These are phyloP conservation scores for Tachina lurida DNA, from an alignment of 2,888 invertebrate genomes.

Conservation along the genomic window DNA sequence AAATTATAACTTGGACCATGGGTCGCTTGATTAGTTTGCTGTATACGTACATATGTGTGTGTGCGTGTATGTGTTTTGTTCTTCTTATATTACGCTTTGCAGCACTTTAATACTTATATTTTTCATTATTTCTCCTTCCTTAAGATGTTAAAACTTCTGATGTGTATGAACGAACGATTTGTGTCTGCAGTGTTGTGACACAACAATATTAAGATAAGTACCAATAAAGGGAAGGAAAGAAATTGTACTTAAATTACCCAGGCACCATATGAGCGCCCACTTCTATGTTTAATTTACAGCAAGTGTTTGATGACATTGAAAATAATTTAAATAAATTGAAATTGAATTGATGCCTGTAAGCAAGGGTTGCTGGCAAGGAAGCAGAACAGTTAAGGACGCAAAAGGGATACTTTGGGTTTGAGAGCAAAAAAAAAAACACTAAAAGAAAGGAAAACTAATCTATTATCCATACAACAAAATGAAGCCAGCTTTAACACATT, in stretches of 20 bases:
- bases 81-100: conserved; percentile 1
- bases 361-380: neutral
- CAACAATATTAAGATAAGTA: conserved; percentile 46
- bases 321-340: conserved; percentile 65
- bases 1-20: conserved; percentile 51
- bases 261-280: neutral
- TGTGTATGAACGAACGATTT: conserved; percentile 54
- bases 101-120: conserved; percentile 31
- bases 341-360: conserved; percentile 37
- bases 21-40: neutral
- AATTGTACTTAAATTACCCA: neutral
- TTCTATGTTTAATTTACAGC: neutral
- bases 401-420: neutral
- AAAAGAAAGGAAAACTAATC: neutral
- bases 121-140: neutral
- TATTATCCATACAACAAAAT: neutral
- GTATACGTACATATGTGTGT: neutral
- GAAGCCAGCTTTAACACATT: neutral
- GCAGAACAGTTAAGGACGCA: neutral
- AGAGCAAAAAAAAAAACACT: neutral
- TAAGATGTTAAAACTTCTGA: conserved; percentile 55
- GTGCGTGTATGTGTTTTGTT: neutral
- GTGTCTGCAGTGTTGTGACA: conserved; percentile 54
- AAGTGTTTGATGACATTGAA: conserved; percentile 49
- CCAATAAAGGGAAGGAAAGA: conserved; percentile 2